phyloP scores from a whole-genome alignment of 2,113 vertebrate genomes.

The Xiphophorus hellerii region DNA sequence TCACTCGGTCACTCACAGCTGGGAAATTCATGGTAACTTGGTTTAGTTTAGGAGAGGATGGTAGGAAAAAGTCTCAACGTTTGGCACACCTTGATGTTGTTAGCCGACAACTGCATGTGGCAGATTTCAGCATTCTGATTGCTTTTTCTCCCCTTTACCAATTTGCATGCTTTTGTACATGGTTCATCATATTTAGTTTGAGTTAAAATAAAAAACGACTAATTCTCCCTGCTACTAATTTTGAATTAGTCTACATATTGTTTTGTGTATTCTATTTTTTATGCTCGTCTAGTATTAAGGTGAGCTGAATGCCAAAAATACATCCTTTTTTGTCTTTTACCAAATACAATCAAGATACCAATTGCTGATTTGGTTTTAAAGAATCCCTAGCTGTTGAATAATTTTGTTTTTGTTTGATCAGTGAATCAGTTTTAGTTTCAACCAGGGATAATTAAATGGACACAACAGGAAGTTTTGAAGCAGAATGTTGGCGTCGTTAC shows the following conservation, averaged over 20 bases:
- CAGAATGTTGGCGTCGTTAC: background rate
- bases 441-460: background rate
- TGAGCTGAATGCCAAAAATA: background rate
- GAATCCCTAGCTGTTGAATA: background rate
- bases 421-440: background rate
- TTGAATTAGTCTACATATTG: background rate
- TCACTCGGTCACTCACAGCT: slow-evolving; percentile 59
- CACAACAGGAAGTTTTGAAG: background rate
- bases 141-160: slow-evolving; percentile 4
- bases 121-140: slow-evolving; percentile 53
- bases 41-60: slow-evolving; percentile 22
- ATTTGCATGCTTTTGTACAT: background rate
- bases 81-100: slow-evolving; percentile 45
- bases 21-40: slow-evolving; percentile 67
- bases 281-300: background rate
- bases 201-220: too few relatives aligned
- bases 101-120: slow-evolving; percentile 51
- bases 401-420: background rate
- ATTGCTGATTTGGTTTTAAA: background rate
- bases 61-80: slow-evolving; percentile 19
- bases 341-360: background rate
- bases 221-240: too few relatives aligned
- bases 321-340: background rate
- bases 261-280: background rate
- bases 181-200: too few relatives aligned